Evolutionary conservation across 2,888 invertebrate species (phyloP).

Genomic region (Rhorus exstirpatorius): DNA sequence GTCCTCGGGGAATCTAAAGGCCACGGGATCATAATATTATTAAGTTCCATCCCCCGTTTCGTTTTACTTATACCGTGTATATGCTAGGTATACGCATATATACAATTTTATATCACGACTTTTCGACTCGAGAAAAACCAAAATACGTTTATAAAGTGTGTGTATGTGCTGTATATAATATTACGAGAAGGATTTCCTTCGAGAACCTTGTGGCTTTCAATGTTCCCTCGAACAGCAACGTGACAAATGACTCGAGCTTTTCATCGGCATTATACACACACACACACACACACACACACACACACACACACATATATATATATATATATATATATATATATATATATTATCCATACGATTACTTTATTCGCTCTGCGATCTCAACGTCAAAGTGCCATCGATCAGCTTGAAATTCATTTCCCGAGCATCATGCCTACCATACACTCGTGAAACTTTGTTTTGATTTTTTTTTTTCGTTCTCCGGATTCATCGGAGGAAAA

Average conservation of each 20-base stretch:
- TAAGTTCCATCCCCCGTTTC: conserved; percentile 78
- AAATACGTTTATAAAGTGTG: conserved; percentile 44
- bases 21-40: conserved; percentile 83
- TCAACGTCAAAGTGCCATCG: conserved; percentile 57
- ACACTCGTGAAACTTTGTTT: background rate
- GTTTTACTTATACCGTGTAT: conserved; percentile 69
- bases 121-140: conserved; percentile 42
- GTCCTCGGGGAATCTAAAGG: conserved; percentile 81
- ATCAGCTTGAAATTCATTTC: conserved; percentile 55
- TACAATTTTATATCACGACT: conserved; percentile 11
- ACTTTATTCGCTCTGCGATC: conserved; percentile 56
- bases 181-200: conserved; percentile 55
- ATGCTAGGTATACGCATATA: background rate
- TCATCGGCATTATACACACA: too few relatives aligned
- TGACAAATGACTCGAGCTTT: conserved; percentile 68
- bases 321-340: conserved; percentile 23
- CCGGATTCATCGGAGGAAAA: background rate
- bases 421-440: background rate
- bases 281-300: too few relatives aligned
- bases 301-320: too few relatives aligned
- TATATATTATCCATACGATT: conserved; percentile 41
- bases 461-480: background rate
- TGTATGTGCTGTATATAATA: too few relatives aligned
- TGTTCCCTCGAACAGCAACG: conserved; percentile 25
- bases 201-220: conserved; percentile 53